Evolutionary conservation across 2,888 invertebrate genomes (phyloP), one percentile per base, ranked within the genome.

Genomic region (Melinaea menophilus): DNA sequence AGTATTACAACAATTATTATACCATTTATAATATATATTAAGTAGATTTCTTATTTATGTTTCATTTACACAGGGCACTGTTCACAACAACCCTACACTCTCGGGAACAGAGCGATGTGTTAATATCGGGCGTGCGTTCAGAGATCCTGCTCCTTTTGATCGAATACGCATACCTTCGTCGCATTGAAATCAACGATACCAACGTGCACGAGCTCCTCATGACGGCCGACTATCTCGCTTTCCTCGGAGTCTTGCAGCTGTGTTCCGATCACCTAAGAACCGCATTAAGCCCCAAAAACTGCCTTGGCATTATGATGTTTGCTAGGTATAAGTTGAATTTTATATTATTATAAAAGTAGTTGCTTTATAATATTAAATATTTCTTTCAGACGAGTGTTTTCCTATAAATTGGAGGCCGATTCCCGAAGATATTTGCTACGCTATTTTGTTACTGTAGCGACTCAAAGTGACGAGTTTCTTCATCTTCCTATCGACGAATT

Each of bases 191-290:
- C 34, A 94, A 92, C 64, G 92, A 93, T 47, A 92, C 94, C 45
- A 98, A 97, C 78, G 97, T 97, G 0, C 95, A 95, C 75, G 93
- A 94, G 75, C 89, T 98, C 12, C 91, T 98, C 51, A 94, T 95
- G 73, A 95, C 95, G 0, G 96, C 98, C 3, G 98, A 98, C 88
- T 98, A 97, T 80, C 93, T 98, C 61, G 95, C 95, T 74, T 95
- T 98, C 71, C 89, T 95, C 56, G 96, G 96, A 0, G 93, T 98
- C 55, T 91, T 97, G 59, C 93, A 95, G 70, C 92, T 95, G 31
- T 98, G 98, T 83, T 95, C 95, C 76, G 93, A 95, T 56, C 96
- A 94, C 77, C 91, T 98, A 13, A 91, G 93, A 61, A 85, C 85
- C 54, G 93, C 93, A 63, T 87, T 98, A 31, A 93, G 90, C 13